Evolutionary conservation across 2,113 vertebrate species (phyloP).

Genomic region (Crotalus tigris): DNA sequence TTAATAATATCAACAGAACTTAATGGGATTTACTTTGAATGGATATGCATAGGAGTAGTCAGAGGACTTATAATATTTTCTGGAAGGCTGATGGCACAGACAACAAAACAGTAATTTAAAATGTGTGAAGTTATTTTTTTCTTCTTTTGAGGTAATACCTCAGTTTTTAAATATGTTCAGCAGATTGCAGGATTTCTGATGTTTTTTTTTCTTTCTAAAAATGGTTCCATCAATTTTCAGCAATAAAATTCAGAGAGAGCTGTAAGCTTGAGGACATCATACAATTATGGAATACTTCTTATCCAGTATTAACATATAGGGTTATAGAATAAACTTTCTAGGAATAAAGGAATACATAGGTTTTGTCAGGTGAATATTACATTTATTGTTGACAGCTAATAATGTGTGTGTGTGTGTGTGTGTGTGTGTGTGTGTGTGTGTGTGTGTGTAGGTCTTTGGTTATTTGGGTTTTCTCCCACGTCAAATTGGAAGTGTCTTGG

Average conservation of each 20-base stretch:
- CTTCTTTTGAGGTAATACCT: neutral
- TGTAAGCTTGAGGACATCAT: neutral
- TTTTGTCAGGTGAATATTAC: neutral
- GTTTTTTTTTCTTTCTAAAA: neutral
- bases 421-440: too few species aligned
- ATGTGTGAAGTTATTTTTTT: neutral
- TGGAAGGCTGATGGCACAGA: neutral
- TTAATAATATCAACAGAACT: neutral
- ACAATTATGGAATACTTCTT: neutral
- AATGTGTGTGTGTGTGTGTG: too few species aligned
- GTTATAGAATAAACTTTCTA: neutral
- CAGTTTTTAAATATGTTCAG: neutral
- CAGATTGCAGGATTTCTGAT: neutral
- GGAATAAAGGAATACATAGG: neutral
- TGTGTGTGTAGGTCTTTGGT: too few species aligned
- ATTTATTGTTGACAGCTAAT: neutral
- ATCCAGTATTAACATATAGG: neutral
- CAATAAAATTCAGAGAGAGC: neutral
- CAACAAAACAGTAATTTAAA: neutral
- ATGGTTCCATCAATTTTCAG: neutral
- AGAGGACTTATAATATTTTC: neutral
- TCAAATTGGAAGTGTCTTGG: too few species aligned
- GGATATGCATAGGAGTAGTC: neutral
- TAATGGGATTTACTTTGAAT: neutral
- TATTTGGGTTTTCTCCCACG: too few species aligned